Conservation (phyloP, 2,888 invertebrate genomes). For the Synanthedon myopaeformis region DNA sequence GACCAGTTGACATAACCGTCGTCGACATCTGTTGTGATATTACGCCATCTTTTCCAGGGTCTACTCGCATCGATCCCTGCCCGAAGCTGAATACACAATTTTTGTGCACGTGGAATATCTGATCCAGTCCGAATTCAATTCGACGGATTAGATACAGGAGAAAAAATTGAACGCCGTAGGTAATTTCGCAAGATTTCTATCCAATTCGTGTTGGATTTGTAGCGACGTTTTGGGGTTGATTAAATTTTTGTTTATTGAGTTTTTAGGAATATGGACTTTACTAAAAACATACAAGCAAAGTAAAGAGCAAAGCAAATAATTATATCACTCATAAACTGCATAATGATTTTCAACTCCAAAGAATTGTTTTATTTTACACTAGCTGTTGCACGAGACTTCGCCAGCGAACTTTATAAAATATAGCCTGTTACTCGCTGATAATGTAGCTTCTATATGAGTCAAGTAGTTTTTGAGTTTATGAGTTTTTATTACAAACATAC, state of each 20-base stretch:
- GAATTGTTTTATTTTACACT: no score
- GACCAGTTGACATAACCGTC: slow-evolving; percentile 66
- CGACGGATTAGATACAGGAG: slow-evolving; percentile 8
- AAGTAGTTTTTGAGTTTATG: no score
- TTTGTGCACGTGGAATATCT: slow-evolving; percentile 50
- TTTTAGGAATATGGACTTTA: neutral
- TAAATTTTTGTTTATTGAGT: no score
- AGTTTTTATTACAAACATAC: no score
- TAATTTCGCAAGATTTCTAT: neutral
- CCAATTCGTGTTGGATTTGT: neutral
- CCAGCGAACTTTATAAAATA: no score
- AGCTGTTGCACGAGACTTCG: no score
- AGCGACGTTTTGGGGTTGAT: neutral
- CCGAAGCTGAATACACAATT: slow-evolving; percentile 31
- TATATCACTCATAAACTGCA: no score
- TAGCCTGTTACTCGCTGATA: no score
- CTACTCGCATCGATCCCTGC: slow-evolving; percentile 40
- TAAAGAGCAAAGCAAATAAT: neutral
- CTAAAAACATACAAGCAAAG: neutral
- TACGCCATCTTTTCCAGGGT: slow-evolving; percentile 46
- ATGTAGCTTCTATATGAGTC: no score
- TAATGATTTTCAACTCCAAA: no score
- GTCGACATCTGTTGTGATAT: slow-evolving; percentile 66
- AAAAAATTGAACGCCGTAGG: slow-evolving; percentile 14
- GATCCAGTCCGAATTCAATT: slow-evolving; percentile 31